Base-by-base conservation (phyloP, 2,113 vertebrate genomes). In the Engraulis encrasicolus region DNA sequence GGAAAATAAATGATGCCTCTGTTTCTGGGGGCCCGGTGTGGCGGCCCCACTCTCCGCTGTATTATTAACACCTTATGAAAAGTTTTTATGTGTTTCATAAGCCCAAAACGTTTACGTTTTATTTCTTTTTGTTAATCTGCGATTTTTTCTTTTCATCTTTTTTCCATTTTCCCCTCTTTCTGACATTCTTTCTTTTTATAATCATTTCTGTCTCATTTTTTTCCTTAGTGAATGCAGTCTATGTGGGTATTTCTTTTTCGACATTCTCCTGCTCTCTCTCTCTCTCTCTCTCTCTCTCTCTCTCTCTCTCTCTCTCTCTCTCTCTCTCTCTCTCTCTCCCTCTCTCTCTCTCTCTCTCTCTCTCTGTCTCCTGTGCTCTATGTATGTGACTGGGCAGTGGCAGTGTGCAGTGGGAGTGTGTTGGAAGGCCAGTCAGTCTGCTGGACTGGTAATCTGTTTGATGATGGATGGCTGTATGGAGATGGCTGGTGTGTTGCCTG, bases 341-440 rank as follows among this genome's bases (percentile, higher is more conserved):
- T 27, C 49, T 38, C 34, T 15, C 11, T 45, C 86, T 84, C 80
- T 86, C 74, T 82, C 86, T 84, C 61, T 85, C 84, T 81, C 77
- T 89, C 86, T 88, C 79, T 82, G 50, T 19, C 34, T 58, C 86
- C 79, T 37, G 23, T 18, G 83, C 85, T 83, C 78, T 83, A 52
- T 81, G 81, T 88, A 54, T 50, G 74, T 66, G 58, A 48, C 82
- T 89, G 40, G 20, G 50, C 6, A 34, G 15, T 36, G 20, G 50
- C 6, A 34, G 15, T 36, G 9, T 79, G 50, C 37, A 36, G 79
- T 54, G 18, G 34, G 54, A n/a, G n/a, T n/a, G n/a, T 52, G 79
- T 50, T 83, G 49, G 54, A 49, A 79, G 79, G 27, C 14, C 23
- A n/a, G 12, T 61, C n/a, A 27, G 23, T n/a, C 20, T 11, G n/a